Percentiles rank a stretch among this genome's conserved stretches.
These are phyloP conservation scores for Eledona agricola DNA, from an alignment of 2,888 invertebrate genomes.

Conservation along the genomic window DNA sequence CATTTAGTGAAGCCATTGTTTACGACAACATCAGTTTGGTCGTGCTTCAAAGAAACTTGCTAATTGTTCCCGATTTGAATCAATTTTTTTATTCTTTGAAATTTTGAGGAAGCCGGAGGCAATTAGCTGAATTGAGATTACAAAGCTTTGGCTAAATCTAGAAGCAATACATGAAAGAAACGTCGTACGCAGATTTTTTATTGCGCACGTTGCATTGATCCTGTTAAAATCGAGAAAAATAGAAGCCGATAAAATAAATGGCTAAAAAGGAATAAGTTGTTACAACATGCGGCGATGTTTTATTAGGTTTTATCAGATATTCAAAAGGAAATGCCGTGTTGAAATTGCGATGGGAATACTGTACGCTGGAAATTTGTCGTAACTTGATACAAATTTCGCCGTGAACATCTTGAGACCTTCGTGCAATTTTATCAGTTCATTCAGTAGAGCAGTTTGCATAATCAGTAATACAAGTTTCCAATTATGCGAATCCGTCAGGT, in stretches of 20 bases:
- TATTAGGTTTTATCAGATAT: conserved; percentile 27
- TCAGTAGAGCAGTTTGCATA: no score
- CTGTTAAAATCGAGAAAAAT: no score
- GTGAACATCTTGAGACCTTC: conserved; percentile 24
- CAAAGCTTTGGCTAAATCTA: no score
- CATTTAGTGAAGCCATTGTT: conserved; percentile 20
- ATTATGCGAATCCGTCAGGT: conserved; percentile 9
- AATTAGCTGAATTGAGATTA: no score
- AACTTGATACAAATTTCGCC: conserved; percentile 32
- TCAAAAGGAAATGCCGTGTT: conserved; percentile 24
- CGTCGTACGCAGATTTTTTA: no score
- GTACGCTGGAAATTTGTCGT: conserved; percentile 24
- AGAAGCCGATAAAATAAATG: no score
- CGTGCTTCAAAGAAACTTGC: neutral
- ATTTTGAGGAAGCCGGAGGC: no score
- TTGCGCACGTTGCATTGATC: no score
- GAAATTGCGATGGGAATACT: conserved; percentile 30
- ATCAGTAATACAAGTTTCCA: conserved; percentile 4
- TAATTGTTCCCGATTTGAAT: conserved; percentile 1
- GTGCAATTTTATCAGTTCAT: no score
- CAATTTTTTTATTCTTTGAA: neutral
- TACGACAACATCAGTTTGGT: conserved; percentile 7
- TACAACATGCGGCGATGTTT: conserved; percentile 17
- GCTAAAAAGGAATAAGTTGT: conserved; percentile 18
- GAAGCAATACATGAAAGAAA: no score